These are phyloP conservation scores for Microtus richardsoni DNA, from an alignment of 2,113 vertebrate species.

Conservation along the genomic window DNA sequence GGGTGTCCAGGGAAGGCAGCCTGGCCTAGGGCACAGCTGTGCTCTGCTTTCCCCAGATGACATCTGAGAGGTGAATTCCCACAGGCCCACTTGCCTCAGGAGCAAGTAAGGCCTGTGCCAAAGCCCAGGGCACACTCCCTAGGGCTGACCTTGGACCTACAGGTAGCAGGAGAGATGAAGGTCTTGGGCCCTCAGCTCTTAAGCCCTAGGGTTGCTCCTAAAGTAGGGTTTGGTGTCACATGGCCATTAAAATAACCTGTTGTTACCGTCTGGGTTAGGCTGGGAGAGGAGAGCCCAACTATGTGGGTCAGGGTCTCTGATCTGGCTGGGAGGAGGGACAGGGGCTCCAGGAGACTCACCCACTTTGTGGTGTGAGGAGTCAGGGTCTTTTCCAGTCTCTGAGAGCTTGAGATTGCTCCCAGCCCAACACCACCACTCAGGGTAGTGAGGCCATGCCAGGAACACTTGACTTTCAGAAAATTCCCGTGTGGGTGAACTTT, in stretches of 20 bases:
- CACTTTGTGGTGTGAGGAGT: neutral
- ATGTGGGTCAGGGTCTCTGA: slow-evolving; percentile 32
- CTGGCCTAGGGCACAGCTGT: neutral
- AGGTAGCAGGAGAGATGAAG: neutral
- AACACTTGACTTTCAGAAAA: neutral
- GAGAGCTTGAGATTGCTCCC: neutral
- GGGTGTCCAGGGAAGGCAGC: too few relatives aligned
- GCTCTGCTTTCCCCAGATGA: neutral
- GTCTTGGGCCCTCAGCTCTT: neutral
- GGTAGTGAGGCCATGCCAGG: neutral
- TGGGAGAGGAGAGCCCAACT: neutral
- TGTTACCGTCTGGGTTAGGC: neutral
- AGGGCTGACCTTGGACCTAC: neutral
- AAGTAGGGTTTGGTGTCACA: slow-evolving; percentile 5
- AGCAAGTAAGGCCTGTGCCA: neutral
- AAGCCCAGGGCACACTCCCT: neutral
- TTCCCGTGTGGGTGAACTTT: slow-evolving; percentile 9
- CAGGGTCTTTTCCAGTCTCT: neutral
- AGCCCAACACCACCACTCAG: neutral
- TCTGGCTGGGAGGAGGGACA: neutral
- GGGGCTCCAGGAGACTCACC: neutral
- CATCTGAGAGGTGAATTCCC: neutral
- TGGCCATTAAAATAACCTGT: slow-evolving; percentile 70
- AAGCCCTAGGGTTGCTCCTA: slow-evolving; percentile 21
- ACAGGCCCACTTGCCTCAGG: neutral